Conservation (phyloP, 2,113 vertebrate genomes). For the Sylvilagus bachmani region DNA sequence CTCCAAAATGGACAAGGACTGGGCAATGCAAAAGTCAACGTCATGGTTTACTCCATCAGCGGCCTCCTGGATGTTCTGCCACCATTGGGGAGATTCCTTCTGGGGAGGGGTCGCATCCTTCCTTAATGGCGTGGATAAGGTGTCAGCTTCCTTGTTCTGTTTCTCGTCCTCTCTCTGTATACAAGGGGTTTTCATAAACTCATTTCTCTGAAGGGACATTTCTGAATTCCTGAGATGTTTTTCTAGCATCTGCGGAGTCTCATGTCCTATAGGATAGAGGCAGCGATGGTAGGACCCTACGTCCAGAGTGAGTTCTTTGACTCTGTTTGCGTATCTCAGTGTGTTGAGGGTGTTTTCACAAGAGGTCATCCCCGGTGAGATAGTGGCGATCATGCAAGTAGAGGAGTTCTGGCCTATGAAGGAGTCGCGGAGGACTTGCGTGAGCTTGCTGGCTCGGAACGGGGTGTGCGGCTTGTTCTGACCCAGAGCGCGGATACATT, state of each 20-base stretch:
- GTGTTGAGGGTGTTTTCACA: slow-evolving; percentile 93
- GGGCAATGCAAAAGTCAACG: slow-evolving; percentile 74
- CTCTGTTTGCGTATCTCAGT: slow-evolving; percentile 90
- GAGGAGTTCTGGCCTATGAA: slow-evolving; percentile 94
- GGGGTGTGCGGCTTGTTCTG: slow-evolving; percentile 92
- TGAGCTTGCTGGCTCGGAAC: slow-evolving; percentile 94
- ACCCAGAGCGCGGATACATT: slow-evolving; percentile 92
- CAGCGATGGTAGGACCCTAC: neutral
- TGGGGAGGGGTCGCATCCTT: neutral
- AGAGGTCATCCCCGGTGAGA: slow-evolving; percentile 92
- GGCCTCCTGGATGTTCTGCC: slow-evolving; percentile 54
- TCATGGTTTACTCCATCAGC: slow-evolving; percentile 27
- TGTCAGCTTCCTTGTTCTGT: neutral
- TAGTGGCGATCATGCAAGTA: slow-evolving; percentile 94
- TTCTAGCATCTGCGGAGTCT: slow-evolving; percentile 19
- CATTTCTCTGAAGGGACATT: neutral
- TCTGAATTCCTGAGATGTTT: neutral
- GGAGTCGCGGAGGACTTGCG: slow-evolving; percentile 94
- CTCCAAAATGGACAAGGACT: slow-evolving; percentile 78
- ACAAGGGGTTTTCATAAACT: neutral
- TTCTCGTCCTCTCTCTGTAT: slow-evolving; percentile 26
- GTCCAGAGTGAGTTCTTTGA: slow-evolving; percentile 77
- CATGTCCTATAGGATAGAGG: neutral
- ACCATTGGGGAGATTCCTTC: neutral
- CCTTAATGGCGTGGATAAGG: neutral